Percentiles rank a stretch among this genome's conserved stretches.
phyloP scores from a whole-genome alignment of 2,797 vertebrate species.

The Microctenopoma steveboyesi region DNA sequence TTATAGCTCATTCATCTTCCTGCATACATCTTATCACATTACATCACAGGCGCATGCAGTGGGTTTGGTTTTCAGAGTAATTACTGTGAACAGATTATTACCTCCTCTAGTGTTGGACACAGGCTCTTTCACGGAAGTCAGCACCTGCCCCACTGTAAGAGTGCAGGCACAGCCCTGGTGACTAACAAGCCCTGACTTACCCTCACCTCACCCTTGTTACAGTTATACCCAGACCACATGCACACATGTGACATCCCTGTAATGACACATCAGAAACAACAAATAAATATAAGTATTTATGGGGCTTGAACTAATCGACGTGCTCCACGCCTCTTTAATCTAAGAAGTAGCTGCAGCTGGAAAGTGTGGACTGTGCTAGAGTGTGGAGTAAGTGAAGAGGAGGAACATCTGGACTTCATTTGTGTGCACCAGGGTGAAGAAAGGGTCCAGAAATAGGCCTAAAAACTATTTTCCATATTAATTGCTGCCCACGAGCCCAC shows the following conservation, averaged over 20 bases:
- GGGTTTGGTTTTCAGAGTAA: slow-evolving; percentile 56
- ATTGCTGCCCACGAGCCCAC: slow-evolving; percentile 31
- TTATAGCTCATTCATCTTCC: slow-evolving; percentile 22
- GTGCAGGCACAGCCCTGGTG: slow-evolving; percentile 48
- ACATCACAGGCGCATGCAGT: slow-evolving; percentile 64
- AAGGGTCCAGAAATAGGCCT: slow-evolving; percentile 56
- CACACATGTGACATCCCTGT: not conserved
- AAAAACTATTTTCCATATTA: slow-evolving; percentile 53
- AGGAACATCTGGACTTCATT: slow-evolving; percentile 85
- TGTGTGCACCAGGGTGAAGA: slow-evolving; percentile 43
- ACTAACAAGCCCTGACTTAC: slow-evolving; percentile 68
- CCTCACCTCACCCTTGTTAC: slow-evolving; percentile 49
- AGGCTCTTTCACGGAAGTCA: slow-evolving; percentile 40
- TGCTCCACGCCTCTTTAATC: not conserved
- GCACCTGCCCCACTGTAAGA: slow-evolving; percentile 54
- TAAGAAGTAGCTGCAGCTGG: slow-evolving; percentile 7
- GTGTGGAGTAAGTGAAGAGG: slow-evolving; percentile 75
- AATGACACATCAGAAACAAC: slow-evolving; percentile 37
- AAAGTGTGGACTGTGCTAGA: not conserved
- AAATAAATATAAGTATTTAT: rapidly evolving
- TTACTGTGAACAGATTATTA: slow-evolving; percentile 59
- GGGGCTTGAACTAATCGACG: no score
- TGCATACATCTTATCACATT: slow-evolving; percentile 49
- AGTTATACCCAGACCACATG: slow-evolving; percentile 20
- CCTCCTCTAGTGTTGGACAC: slow-evolving; percentile 39